Evolutionary conservation across 1,140 invertebrate genomes (phyloP).

Genomic region (Drosophila kurseongensis): DNA sequence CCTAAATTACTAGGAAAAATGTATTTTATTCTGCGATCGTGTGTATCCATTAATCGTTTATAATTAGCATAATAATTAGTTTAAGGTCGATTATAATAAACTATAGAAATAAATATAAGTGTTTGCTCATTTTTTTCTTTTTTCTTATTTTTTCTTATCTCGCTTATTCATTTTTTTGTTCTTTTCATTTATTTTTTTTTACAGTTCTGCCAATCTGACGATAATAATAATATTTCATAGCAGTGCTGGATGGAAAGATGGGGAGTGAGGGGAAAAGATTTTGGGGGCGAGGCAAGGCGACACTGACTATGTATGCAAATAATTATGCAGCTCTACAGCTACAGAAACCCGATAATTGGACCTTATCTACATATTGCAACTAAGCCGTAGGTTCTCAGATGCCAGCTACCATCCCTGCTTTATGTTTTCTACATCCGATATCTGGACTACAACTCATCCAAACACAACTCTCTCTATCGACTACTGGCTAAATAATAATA

Average conservation of each 20-base stretch:
- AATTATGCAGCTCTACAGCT: constrained; percentile 27
- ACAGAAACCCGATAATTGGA: constrained; percentile 24
- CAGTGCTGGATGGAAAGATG: constrained; percentile 6
- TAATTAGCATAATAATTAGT: constrained; percentile 70
- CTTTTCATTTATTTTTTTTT: constrained; percentile 11
- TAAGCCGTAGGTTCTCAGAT: constrained; percentile 57
- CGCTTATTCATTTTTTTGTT: constrained; percentile 25
- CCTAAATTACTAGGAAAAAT: constrained; percentile 72
- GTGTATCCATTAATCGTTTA: constrained; percentile 47
- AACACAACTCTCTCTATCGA: constrained; percentile 13
- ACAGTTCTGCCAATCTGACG: constrained; percentile 27
- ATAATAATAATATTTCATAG: constrained; percentile 25
- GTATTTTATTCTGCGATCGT: constrained; percentile 44
- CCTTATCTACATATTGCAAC: constrained; percentile 78
- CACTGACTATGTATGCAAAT: constrained; percentile 39
- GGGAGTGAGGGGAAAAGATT: neutral
- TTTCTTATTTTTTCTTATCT: constrained; percentile 5
- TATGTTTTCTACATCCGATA: constrained; percentile 7
- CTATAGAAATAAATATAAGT: constrained; percentile 77
- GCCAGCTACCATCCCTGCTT: constrained; percentile 23
- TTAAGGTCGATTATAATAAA: constrained; percentile 68
- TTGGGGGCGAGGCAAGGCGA: constrained; percentile 24
- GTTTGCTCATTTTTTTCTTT: constrained; percentile 27
- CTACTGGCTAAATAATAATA: constrained; percentile 58
- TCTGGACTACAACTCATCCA: constrained; percentile 14